phyloP scores from a whole-genome alignment of 2,797 vertebrate genomes.

The Anabas testudineus region DNA sequence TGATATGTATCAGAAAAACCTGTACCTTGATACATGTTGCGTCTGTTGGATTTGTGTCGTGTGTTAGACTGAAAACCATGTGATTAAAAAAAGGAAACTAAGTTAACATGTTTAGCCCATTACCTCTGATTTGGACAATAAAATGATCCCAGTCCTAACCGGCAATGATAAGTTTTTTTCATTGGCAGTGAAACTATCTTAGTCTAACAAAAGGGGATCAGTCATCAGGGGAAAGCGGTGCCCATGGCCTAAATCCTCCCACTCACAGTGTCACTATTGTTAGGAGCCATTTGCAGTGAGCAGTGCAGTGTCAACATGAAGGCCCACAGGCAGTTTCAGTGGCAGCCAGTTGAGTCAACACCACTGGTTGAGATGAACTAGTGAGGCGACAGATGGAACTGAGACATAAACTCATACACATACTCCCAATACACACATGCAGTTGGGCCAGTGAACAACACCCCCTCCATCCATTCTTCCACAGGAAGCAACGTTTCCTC shows the following conservation, averaged over 20 bases:
- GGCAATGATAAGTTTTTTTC: not conserved
- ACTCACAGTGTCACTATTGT: slow-evolving; percentile 26
- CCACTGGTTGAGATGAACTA: slow-evolving; percentile 25
- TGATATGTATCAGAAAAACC: not conserved
- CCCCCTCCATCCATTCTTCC: slow-evolving; percentile 77
- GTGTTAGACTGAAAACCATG: not conserved
- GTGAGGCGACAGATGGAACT: slow-evolving; percentile 46
- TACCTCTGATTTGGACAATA: slow-evolving; percentile 1
- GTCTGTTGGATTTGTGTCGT: not conserved
- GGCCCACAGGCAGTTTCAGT: slow-evolving; percentile 12
- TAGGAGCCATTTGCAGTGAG: slow-evolving; percentile 13
- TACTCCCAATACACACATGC: slow-evolving; percentile 20
- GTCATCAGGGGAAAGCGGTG: slow-evolving; percentile 10
- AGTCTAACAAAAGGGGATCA: not conserved
- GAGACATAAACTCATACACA: slow-evolving; percentile 29
- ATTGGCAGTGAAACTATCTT: not conserved
- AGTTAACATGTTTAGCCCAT: not conserved
- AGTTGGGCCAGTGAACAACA: slow-evolving; percentile 41
- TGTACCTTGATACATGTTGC: not conserved
- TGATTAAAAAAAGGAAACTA: not conserved
- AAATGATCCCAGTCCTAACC: not conserved
- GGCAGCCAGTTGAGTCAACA: slow-evolving; percentile 54
- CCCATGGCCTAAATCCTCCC: slow-evolving; percentile 20
- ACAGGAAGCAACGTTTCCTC: slow-evolving; percentile 77
- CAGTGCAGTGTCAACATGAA: slow-evolving; percentile 21